These are phyloP conservation scores for Cephus nigrinus DNA, from an alignment of 2,888 invertebrate species.

Conservation along the genomic window DNA sequence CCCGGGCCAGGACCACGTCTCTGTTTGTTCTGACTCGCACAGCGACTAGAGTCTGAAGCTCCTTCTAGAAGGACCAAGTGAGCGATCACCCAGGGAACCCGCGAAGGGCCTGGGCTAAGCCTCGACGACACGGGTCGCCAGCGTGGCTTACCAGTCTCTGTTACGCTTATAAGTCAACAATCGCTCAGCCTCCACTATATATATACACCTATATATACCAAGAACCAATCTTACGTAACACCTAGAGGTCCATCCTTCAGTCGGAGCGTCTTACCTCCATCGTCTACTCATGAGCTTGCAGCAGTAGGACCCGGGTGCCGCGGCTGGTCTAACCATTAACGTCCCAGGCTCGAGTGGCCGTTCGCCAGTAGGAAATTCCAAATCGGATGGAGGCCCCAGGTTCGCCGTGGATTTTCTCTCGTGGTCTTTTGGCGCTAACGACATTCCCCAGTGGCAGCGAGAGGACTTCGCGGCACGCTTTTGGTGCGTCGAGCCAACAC, in stretches of 20 bases:
- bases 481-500: neutral
- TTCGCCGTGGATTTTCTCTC: too few relatives aligned
- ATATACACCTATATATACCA: conserved; percentile 4
- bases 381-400: too few relatives aligned
- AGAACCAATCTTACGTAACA: conserved; percentile 17
- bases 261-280: too few relatives aligned
- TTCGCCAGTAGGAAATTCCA: too few relatives aligned
- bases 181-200: conserved; percentile 2
- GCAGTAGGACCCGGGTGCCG: too few relatives aligned
- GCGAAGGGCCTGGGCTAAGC: conserved; percentile 46
- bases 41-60: conserved; percentile 17
- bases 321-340: too few relatives aligned
- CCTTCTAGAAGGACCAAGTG: conserved; percentile 30
- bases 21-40: conserved; percentile 35
- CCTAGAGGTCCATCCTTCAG: too few relatives aligned
- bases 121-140: conserved; percentile 50
- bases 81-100: conserved; percentile 46
- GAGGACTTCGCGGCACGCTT: neutral
- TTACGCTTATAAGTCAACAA: conserved; percentile 21
- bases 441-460: neutral
- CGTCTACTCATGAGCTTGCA: too few relatives aligned
- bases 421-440: neutral
- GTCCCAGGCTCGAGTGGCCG: too few relatives aligned
- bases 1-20: conserved; percentile 26
- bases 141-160: conserved; percentile 37